phyloP scores from a whole-genome alignment of 2,888 invertebrate species.

The Caenorhabditis parvicauda region DNA sequence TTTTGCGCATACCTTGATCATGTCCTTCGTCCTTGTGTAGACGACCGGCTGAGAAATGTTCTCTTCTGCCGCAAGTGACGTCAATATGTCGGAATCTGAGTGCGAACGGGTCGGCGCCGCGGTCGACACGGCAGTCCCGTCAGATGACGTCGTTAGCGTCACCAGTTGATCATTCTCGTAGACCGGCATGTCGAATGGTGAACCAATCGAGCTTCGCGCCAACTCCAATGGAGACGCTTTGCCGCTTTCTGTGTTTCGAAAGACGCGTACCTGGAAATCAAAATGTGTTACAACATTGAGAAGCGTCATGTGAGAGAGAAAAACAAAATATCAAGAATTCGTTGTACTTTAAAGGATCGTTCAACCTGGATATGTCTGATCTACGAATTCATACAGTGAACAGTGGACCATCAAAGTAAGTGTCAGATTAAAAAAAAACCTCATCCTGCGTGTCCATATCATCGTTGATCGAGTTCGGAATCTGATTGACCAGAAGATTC shows the following conservation, averaged over 20 bases:
- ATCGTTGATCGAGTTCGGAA: slow-evolving; percentile 24
- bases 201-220: background rate
- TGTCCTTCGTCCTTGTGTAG: too few species aligned
- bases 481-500: slow-evolving; percentile 3
- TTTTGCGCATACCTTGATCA: too few species aligned
- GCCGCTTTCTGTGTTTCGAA: slow-evolving; percentile 21
- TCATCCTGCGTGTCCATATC: slow-evolving; percentile 28
- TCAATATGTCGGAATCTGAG: too few species aligned
- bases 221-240: slow-evolving; percentile 10
- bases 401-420: background rate
- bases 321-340: too few species aligned
- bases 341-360: too few species aligned
- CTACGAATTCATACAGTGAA: background rate
- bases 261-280: slow-evolving; percentile 15
- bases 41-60: too few species aligned
- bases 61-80: too few species aligned
- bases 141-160: background rate
- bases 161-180: background rate
- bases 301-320: too few species aligned
- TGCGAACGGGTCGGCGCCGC: too few species aligned
- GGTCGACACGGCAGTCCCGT: too few species aligned
- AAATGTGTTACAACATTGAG: background rate
- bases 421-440: slow-evolving; percentile 4
- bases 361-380: too few species aligned
- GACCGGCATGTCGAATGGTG: slow-evolving; percentile 3